Conservation (phyloP, 1,140 invertebrate genomes). For the Drusus annulatus region DNA sequence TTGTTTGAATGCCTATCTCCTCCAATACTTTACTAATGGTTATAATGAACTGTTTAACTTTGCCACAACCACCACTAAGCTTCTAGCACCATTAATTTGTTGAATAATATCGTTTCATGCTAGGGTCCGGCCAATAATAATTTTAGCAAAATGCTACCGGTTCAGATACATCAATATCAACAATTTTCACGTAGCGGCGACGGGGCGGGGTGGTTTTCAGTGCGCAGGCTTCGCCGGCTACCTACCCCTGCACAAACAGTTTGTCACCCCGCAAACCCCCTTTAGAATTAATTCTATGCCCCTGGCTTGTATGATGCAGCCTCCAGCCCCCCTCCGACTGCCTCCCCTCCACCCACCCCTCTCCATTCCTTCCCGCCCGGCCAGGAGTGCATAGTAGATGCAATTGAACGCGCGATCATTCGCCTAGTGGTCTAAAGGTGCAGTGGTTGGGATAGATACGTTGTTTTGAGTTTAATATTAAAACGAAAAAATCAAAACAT, state of each 20-base stretch:
- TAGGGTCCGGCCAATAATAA: too few relatives aligned
- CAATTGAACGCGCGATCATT: conserved; percentile 31
- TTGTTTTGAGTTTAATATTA: background rate
- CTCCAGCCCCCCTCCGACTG: background rate
- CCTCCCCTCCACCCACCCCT: background rate
- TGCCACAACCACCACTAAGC: too few relatives aligned
- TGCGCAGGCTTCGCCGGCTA: conserved; percentile 18
- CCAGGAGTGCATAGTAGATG: background rate
- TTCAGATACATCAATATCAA: too few relatives aligned
- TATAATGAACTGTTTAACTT: too few relatives aligned
- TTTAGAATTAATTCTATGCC: conserved; percentile 26
- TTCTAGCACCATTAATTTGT: too few relatives aligned
- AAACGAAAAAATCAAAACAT: background rate
- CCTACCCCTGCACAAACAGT: conserved; percentile 21
- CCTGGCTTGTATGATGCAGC: conserved; percentile 13
- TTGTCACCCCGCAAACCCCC: conserved; percentile 21
- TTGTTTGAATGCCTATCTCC: too few relatives aligned
- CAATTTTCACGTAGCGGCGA: too few relatives aligned
- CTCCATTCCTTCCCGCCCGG: background rate
- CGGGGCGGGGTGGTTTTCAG: background rate
- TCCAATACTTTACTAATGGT: too few relatives aligned
- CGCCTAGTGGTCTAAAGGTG: background rate
- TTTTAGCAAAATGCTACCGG: too few relatives aligned
- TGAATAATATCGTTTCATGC: too few relatives aligned
- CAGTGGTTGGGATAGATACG: background rate